Evolutionary conservation across 2,113 vertebrate genomes (phyloP).

Genomic region (Bothrops jararaca): DNA sequence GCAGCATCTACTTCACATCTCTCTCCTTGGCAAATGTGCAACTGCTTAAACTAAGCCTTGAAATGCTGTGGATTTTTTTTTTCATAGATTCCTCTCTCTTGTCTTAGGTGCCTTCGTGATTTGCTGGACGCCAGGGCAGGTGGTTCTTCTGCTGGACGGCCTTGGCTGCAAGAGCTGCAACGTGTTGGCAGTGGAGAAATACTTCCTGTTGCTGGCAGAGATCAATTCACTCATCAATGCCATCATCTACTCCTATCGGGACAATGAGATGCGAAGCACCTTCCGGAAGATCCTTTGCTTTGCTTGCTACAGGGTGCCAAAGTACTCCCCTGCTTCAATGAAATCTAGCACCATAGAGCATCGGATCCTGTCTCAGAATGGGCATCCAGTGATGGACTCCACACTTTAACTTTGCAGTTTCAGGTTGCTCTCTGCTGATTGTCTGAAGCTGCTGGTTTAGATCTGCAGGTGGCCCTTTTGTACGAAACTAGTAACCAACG

Average conservation of each 20-base stretch:
- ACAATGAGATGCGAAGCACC: slow-evolving; percentile 85
- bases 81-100: slow-evolving; percentile 16
- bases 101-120: slow-evolving; percentile 86
- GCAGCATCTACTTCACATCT: background rate
- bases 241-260: slow-evolving; percentile 85
- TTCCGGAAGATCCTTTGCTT: slow-evolving; percentile 86
- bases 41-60: background rate
- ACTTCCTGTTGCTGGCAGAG: slow-evolving; percentile 84
- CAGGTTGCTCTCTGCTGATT: background rate
- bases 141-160: slow-evolving; percentile 85
- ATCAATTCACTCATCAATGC: slow-evolving; percentile 91
- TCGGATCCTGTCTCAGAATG: slow-evolving; percentile 67
- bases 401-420: slow-evolving; percentile 54
- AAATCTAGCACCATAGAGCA: slow-evolving; percentile 46
- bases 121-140: slow-evolving; percentile 89
- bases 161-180: slow-evolving; percentile 73
- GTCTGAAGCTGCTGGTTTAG: background rate
- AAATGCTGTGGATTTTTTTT: background rate
- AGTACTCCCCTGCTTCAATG: slow-evolving; percentile 22
- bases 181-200: slow-evolving; percentile 83
- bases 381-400: slow-evolving; percentile 62
- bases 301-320: slow-evolving; percentile 58
- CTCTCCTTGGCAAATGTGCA: background rate
- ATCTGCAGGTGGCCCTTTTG: background rate
- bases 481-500: background rate